phyloP scores from a whole-genome alignment of 2,888 invertebrate genomes.

The Eudasyphora cyanicolor region DNA sequence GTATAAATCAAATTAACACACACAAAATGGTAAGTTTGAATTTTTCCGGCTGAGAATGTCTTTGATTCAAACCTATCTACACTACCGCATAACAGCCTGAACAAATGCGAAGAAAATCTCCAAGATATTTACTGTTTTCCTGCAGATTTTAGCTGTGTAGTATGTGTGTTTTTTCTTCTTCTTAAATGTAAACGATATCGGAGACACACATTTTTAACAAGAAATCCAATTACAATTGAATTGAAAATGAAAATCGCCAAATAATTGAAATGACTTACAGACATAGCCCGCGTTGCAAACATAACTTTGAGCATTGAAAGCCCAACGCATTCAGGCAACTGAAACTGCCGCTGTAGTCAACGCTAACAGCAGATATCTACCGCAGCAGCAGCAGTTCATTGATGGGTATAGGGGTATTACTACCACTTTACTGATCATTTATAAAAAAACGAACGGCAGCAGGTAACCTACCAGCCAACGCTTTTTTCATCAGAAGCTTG shows the following conservation, averaged over 20 bases:
- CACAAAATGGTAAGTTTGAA: background rate
- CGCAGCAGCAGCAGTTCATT: no score
- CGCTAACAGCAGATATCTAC: slow-evolving; percentile 15
- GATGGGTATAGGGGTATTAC: slow-evolving; percentile 48
- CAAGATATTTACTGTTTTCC: no score
- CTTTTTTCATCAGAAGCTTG: background rate
- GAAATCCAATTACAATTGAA: slow-evolving; percentile 58
- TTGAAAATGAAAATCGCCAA: slow-evolving; percentile 58
- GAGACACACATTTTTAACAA: slow-evolving; percentile 50
- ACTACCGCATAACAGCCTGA: slow-evolving; percentile 1
- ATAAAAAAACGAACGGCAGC: slow-evolving; percentile 38
- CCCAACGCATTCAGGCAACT: background rate
- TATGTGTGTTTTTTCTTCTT: background rate
- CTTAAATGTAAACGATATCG: slow-evolving; percentile 11
- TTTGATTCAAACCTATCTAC: background rate
- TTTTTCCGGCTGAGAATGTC: background rate
- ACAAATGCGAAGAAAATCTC: background rate
- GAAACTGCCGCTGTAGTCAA: slow-evolving; percentile 1
- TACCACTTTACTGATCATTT: background rate
- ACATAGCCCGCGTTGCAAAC: background rate
- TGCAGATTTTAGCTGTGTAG: no score
- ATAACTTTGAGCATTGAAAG: background rate
- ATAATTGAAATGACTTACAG: slow-evolving; percentile 62
- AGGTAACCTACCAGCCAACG: background rate
- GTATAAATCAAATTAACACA: slow-evolving; percentile 17